Percentiles rank a stretch among this genome's conserved stretches.
phyloP scores from a whole-genome alignment of 2,797 vertebrate species.

The Geotrypetes seraphini region DNA sequence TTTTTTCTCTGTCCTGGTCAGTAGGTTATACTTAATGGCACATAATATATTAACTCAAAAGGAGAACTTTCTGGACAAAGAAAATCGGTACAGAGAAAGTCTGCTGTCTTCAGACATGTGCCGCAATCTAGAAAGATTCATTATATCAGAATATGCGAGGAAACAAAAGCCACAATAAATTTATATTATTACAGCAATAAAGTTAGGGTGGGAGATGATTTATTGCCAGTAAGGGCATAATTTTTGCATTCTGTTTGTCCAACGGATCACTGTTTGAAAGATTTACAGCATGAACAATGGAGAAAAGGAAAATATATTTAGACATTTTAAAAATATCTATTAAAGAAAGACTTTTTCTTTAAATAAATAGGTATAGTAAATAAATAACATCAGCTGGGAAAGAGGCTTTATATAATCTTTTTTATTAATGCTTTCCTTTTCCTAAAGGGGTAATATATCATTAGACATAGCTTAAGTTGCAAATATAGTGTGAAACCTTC shows the following conservation, averaged over 20 bases:
- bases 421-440: too few relatives aligned
- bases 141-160: constrained; percentile 18
- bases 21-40: constrained; percentile 41
- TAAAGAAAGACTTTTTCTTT: too few relatives aligned
- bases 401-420: too few relatives aligned
- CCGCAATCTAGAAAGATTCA: constrained; percentile 20
- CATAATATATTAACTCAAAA: constrained; percentile 49
- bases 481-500: too few relatives aligned
- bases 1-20: constrained; percentile 49
- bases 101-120: constrained; percentile 13
- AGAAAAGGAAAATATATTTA: too few relatives aligned
- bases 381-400: too few relatives aligned
- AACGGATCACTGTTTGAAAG: constrained; percentile 21
- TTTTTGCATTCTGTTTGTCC: constrained; percentile 25
- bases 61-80: neutral
- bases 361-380: too few relatives aligned
- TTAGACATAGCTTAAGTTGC: too few relatives aligned
- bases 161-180: constrained; percentile 32
- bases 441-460: too few relatives aligned
- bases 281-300: constrained; percentile 20
- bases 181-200: constrained; percentile 19
- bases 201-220: constrained; percentile 25
- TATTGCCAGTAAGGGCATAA: constrained; percentile 19
- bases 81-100: constrained; percentile 11
- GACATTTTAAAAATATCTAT: too few relatives aligned